These are phyloP conservation scores for Ennomos erosarius DNA, from an alignment of 2,888 invertebrate species.

Conservation along the genomic window DNA sequence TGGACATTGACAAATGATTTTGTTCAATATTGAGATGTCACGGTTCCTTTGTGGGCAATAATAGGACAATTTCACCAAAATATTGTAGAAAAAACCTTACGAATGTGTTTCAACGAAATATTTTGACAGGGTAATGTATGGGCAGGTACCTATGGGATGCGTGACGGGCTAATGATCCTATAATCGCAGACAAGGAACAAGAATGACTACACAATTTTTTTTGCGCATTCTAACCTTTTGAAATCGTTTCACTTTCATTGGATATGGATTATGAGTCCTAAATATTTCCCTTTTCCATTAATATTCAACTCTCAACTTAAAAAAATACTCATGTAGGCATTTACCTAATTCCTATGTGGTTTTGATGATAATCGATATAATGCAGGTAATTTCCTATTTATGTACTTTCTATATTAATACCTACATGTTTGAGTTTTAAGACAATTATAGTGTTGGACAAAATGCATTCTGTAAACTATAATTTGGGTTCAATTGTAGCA, in stretches of 20 bases:
- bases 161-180: conserved; percentile 73
- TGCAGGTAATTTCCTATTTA: no score
- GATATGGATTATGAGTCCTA: neutral
- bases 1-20: conserved; percentile 84
- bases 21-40: conserved; percentile 81
- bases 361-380: no score
- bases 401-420: no score
- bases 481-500: neutral
- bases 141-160: conserved; percentile 60
- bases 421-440: no score
- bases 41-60: conserved; percentile 65
- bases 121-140: conserved; percentile 83
- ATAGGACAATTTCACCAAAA: conserved; percentile 78
- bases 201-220: conserved; percentile 33
- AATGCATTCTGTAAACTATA: neutral
- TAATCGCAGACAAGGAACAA: conserved; percentile 57
- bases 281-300: no score
- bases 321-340: no score
- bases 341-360: no score
- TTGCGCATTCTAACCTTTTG: conserved; percentile 19
- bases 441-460: no score
- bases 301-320: no score
- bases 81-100: conserved; percentile 58
- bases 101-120: conserved; percentile 69
- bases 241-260: conserved; percentile 22